Conservation (phyloP, 2,113 vertebrate genomes). For the Hemiprocne comata region DNA sequence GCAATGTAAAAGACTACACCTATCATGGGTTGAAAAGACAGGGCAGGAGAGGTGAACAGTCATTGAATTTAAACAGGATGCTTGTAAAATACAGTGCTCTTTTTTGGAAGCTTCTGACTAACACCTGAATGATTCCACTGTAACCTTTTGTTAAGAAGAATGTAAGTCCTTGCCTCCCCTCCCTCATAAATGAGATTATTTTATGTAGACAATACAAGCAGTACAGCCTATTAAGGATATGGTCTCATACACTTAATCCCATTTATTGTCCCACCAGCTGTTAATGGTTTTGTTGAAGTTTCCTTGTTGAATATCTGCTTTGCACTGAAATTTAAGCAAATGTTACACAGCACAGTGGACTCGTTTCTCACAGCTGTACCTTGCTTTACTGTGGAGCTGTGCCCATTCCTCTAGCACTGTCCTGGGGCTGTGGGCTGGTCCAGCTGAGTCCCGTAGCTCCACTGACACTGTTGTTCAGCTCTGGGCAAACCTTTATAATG, state of each 20-base stretch:
- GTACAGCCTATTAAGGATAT: background rate
- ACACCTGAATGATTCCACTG: background rate
- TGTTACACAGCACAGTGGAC: background rate
- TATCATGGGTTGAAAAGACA: background rate
- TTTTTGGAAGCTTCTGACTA: background rate
- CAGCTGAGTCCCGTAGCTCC: background rate
- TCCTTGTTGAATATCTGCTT: background rate
- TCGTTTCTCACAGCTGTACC: background rate
- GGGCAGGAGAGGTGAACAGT: background rate
- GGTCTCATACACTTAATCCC: background rate
- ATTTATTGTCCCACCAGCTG: background rate
- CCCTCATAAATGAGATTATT: background rate
- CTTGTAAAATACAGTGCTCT: background rate
- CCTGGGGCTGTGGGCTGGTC: background rate
- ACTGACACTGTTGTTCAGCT: background rate
- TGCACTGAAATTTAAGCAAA: background rate
- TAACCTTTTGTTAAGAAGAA: background rate
- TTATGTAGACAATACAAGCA: background rate
- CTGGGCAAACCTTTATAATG: background rate
- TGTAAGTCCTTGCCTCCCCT: rapidly evolving
- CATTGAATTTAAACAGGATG: background rate
- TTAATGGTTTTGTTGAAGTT: background rate
- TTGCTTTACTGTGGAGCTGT: background rate
- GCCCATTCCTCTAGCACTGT: background rate
- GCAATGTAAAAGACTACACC: background rate